phyloP scores from a whole-genome alignment of 2,113 vertebrate species.

The Actenoides hombroni region DNA sequence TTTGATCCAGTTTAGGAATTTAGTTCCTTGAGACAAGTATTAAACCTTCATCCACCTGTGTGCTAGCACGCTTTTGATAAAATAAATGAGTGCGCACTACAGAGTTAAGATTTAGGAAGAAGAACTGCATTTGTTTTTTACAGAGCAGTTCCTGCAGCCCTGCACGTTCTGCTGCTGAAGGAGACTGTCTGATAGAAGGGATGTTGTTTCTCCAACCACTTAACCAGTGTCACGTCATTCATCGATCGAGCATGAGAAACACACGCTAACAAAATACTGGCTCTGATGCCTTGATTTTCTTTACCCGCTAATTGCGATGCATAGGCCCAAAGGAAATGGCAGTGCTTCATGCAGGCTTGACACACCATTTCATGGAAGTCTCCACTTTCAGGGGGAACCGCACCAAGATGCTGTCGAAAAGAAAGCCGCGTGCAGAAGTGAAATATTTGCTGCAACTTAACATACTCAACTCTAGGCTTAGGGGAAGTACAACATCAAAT shows the following conservation, averaged over 20 bases:
- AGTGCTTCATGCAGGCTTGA: constrained; percentile 88
- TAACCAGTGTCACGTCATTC: neutral
- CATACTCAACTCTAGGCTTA: neutral
- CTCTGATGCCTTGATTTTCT: neutral
- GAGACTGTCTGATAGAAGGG: rapidly evolving
- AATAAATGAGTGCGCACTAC: neutral
- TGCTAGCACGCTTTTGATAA: neutral
- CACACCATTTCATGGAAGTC: constrained; percentile 96
- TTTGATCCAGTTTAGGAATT: neutral
- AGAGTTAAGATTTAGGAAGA: neutral
- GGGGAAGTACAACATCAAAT: neutral
- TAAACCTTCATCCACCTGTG: neutral
- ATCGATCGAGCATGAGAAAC: neutral
- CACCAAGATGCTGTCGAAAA: constrained; percentile 85
- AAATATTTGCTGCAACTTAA: neutral
- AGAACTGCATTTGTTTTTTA: neutral
- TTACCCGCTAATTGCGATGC: constrained; percentile 83
- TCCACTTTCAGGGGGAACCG: constrained; percentile 79
- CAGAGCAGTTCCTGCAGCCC: neutral
- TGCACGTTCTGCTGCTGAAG: neutral
- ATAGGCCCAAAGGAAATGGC: constrained; percentile 90
- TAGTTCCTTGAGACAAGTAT: neutral
- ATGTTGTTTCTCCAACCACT: neutral
- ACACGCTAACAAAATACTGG: neutral
- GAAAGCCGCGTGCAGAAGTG: neutral